phyloP scores from a whole-genome alignment of 1,140 invertebrate genomes.

The Scaptomyza hsui region DNA sequence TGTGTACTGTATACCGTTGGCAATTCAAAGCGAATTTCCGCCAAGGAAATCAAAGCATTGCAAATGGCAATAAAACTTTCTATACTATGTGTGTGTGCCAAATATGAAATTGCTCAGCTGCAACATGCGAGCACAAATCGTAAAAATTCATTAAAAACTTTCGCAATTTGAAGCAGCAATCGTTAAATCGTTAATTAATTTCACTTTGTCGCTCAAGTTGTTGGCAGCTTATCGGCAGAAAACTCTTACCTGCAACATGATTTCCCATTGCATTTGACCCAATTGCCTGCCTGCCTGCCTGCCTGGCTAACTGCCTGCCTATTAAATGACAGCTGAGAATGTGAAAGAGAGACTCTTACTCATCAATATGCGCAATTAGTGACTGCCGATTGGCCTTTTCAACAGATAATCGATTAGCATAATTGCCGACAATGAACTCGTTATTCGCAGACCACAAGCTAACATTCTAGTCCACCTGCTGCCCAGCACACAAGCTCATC shows the following conservation, averaged over 20 bases:
- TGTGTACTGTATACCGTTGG: neutral
- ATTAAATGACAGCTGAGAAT: conserved; percentile 35
- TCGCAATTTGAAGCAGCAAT: conserved; percentile 56
- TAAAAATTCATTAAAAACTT: conserved; percentile 76
- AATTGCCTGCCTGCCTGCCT: conserved; percentile 17
- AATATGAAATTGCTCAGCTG: conserved; percentile 56
- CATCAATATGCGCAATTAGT: conserved; percentile 69
- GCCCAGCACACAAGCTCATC: neutral
- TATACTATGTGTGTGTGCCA: conserved; percentile 18
- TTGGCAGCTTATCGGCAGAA: conserved; percentile 23
- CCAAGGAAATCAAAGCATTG: conserved; percentile 50
- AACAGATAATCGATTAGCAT: conserved; percentile 66
- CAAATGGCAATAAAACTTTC: conserved; percentile 70
- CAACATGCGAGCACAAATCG: conserved; percentile 59
- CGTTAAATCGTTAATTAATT: conserved; percentile 64
- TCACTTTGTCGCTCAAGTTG: conserved; percentile 17
- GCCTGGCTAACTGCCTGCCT: conserved; percentile 11
- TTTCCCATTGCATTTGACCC: conserved; percentile 18
- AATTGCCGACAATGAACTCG: conserved; percentile 63
- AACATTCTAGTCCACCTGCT: neutral
- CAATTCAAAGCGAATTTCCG: conserved; percentile 43
- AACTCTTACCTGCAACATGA: conserved; percentile 8
- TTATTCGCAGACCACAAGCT: conserved; percentile 11
- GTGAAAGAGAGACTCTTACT: conserved; percentile 3
- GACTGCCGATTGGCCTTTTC: conserved; percentile 60